Base-by-base conservation (phyloP, 30 jellyfish, hydroid and myxozoan species). In the Phacellophora camtschatica region DNA sequence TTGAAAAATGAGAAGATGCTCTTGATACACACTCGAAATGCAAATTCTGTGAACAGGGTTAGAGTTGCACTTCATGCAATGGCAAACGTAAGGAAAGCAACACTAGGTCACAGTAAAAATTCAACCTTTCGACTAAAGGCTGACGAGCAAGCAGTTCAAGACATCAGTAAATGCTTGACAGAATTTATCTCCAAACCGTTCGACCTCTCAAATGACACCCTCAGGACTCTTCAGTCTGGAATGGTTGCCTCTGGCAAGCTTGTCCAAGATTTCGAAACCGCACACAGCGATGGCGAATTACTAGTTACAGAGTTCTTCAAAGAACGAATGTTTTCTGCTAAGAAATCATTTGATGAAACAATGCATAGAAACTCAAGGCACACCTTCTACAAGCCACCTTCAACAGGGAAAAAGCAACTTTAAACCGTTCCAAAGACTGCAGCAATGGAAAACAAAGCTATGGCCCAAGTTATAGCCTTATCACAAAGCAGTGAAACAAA, bases 311-410 rank as follows among this genome's bases (percentile, higher is more conserved):
- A n/a, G n/a, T n/a, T n/a, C n/a, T n/a, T n/a, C n/a, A n/a, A n/a
- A n/a, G n/a, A n/a, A n/a, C n/a, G n/a, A n/a, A n/a, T n/a, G n/a
- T n/a, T n/a, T n/a, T n/a, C n/a, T n/a, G n/a, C 66, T 57, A 67
- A 75, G 82, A 75, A 75, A 56, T 75, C 82, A 20, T 75, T 54
- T 57, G 61, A 57, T 69, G 82, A 75, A 23, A 37, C 88, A 53
- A 51, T 75, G 78, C 88, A 53, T 57, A 75, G n/a, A n/a, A n/a
- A n/a, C n/a, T n/a, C n/a, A n/a, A n/a, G n/a, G n/a, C n/a, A n/a
- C n/a, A n/a, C n/a, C 83, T 75, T 75, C 50, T 81, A 57, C 62
- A 75, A 75, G 88, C 88, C 88, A 58, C 80, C 83, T 48, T 48
- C 64, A 34, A 57, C 58, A 30, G 88, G 15, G 56, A 57, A 57